Conservation (phyloP, 1,140 invertebrate genomes). For the Brachionus calyciflorus region DNA sequence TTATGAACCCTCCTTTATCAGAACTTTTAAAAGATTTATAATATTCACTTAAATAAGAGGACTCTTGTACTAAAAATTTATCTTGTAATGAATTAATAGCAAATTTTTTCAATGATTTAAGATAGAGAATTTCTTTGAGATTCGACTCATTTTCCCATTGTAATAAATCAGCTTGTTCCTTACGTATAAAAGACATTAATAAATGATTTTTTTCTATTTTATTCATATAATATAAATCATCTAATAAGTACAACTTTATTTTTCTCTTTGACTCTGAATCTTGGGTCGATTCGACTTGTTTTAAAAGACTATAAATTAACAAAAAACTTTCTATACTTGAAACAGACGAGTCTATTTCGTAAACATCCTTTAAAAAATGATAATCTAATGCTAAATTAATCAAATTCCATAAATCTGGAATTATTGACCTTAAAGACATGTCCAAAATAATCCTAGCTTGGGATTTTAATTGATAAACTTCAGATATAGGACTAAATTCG, state of each 20-base stretch:
- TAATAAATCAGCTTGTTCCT: slow-evolving; percentile 38
- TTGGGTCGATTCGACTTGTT: neutral
- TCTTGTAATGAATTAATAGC: slow-evolving; percentile 44
- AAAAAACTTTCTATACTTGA: neutral
- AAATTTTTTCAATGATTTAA: slow-evolving; percentile 43
- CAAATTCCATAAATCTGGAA: neutral
- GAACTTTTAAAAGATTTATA: neutral
- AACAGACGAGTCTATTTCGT: neutral
- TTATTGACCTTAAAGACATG: neutral
- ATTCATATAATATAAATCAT: slow-evolving; percentile 28
- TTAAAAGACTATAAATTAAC: neutral
- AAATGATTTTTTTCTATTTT: slow-evolving; percentile 36
- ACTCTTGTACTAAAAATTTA: slow-evolving; percentile 8
- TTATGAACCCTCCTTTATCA: neutral
- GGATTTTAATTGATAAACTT: neutral
- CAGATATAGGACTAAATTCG: neutral
- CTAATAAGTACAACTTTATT: slow-evolving; percentile 33
- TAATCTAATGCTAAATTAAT: neutral
- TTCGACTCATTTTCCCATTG: slow-evolving; percentile 29
- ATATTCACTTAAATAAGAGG: neutral
- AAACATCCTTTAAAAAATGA: neutral
- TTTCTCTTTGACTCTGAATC: neutral
- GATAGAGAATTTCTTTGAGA: slow-evolving; percentile 42
- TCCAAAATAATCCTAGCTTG: neutral
- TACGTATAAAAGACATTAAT: slow-evolving; percentile 24